Percentiles rank a stretch among this genome's conserved stretches.
Conservation (phyloP, 2,888 invertebrate species). For the Callimorpha dominula region DNA sequence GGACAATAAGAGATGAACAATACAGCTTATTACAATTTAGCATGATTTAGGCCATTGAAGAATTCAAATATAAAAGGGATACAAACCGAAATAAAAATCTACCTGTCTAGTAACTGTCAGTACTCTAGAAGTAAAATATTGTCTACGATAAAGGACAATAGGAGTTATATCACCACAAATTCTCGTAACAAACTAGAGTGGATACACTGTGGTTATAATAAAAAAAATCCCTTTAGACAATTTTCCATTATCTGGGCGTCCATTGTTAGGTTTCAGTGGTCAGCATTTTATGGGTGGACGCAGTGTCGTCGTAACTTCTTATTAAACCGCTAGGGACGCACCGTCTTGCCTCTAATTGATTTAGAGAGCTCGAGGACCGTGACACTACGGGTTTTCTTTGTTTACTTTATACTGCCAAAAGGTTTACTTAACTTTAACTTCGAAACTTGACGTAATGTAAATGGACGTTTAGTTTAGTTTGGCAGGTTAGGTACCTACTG, state of each 20-base stretch:
- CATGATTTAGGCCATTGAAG: too few relatives aligned
- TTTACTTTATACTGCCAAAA: constrained; percentile 62
- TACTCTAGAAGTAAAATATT: constrained; percentile 42
- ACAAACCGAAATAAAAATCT: constrained; percentile 14
- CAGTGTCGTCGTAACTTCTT: constrained; percentile 79
- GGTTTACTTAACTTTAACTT: constrained; percentile 52
- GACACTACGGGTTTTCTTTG: constrained; percentile 67
- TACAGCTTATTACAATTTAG: too few relatives aligned
- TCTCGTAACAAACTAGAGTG: constrained; percentile 71
- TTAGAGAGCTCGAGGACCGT: constrained; percentile 72
- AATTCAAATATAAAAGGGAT: constrained; percentile 13
- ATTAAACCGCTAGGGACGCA: constrained; percentile 79
- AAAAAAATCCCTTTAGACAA: constrained; percentile 82
- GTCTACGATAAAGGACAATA: constrained; percentile 59
- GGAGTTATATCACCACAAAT: constrained; percentile 71
- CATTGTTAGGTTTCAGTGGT: constrained; percentile 77
- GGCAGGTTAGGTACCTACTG: constrained; percentile 21
- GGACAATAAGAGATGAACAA: too few relatives aligned
- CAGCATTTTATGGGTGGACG: constrained; percentile 78
- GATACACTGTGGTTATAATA: constrained; percentile 77
- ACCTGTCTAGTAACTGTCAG: constrained; percentile 15
- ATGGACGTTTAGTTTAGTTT: constrained; percentile 36
- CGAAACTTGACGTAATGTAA: constrained; percentile 49
- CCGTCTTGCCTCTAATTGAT: constrained; percentile 80
- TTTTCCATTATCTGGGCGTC: constrained; percentile 82